Evolutionary conservation across 2,797 vertebrate species (phyloP).

Genomic region (Intellagama lesueurii): DNA sequence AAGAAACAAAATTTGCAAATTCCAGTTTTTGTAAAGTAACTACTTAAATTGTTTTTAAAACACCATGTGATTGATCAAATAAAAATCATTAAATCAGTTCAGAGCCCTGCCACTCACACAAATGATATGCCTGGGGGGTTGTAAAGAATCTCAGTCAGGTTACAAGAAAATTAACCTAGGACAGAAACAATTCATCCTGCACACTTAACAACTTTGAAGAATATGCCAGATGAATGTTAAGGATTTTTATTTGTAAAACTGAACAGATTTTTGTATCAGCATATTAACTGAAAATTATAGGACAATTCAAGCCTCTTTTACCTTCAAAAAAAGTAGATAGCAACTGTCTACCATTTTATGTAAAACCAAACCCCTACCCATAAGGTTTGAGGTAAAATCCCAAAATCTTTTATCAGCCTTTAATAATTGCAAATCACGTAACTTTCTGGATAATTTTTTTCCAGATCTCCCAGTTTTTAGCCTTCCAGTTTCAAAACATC

Average conservation of each 20-base stretch:
- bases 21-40: not conserved
- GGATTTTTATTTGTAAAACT: not conserved
- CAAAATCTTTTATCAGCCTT: not conserved
- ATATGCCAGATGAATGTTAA: not conserved
- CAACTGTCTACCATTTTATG: not conserved
- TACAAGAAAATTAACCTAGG: not conserved
- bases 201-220: not conserved
- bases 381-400: not conserved
- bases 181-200: not conserved
- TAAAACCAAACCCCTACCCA: not conserved
- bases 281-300: not conserved
- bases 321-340: not conserved
- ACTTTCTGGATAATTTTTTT: not conserved
- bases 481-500: conserved; percentile 61
- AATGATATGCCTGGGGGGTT: not conserved
- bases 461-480: not conserved
- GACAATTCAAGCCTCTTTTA: not conserved
- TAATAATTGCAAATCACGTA: not conserved
- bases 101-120: not conserved
- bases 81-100: not conserved
- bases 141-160: not conserved
- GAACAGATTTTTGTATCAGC: not conserved
- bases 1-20: too few relatives aligned
- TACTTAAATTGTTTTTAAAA: not conserved
- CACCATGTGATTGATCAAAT: conserved; percentile 9